Evolutionary conservation across 2,888 invertebrate species (phyloP).

Genomic region (Tridacna crocea): DNA sequence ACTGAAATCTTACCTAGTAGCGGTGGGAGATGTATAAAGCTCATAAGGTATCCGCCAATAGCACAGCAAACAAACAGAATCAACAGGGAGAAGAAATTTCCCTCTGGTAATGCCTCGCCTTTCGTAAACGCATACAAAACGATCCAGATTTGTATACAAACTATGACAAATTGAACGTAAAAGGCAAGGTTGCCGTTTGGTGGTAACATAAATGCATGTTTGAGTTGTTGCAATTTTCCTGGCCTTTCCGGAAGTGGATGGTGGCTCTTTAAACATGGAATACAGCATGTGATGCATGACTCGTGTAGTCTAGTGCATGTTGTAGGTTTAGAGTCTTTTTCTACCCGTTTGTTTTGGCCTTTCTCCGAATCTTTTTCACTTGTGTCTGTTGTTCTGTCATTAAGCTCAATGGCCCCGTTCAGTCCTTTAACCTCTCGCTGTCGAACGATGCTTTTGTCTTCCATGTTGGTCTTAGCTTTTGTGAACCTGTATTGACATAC

Average conservation of each 20-base stretch:
- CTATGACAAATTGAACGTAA: conserved; percentile 61
- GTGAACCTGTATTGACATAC: not conserved
- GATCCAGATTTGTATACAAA: conserved; percentile 69
- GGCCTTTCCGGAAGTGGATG: conserved; percentile 70
- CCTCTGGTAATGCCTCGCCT: conserved; percentile 71
- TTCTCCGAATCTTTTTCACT: not conserved
- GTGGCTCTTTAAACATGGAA: conserved; percentile 64
- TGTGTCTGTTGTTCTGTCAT: not conserved
- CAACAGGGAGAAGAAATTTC: conserved; percentile 73
- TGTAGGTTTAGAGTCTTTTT: not conserved
- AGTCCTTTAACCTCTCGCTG: conserved; percentile 5
- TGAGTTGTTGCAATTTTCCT: conserved; percentile 48
- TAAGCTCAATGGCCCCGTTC: not conserved
- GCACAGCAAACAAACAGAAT: conserved; percentile 69
- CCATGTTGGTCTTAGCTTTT: not conserved
- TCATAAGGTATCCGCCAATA: conserved; percentile 71
- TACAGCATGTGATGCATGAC: conserved; percentile 47
- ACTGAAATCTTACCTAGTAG: conserved; percentile 64
- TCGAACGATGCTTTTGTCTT: conserved; percentile 6
- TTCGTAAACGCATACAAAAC: conserved; percentile 66
- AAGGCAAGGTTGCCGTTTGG: conserved; percentile 70
- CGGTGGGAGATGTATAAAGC: conserved; percentile 70
- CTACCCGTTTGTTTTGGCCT: not conserved
- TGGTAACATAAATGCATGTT: conserved; percentile 68
- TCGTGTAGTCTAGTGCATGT: conserved; percentile 24